These are phyloP conservation scores for Plagiodera versicolora DNA, from an alignment of 2,888 invertebrate species.

Conservation along the genomic window DNA sequence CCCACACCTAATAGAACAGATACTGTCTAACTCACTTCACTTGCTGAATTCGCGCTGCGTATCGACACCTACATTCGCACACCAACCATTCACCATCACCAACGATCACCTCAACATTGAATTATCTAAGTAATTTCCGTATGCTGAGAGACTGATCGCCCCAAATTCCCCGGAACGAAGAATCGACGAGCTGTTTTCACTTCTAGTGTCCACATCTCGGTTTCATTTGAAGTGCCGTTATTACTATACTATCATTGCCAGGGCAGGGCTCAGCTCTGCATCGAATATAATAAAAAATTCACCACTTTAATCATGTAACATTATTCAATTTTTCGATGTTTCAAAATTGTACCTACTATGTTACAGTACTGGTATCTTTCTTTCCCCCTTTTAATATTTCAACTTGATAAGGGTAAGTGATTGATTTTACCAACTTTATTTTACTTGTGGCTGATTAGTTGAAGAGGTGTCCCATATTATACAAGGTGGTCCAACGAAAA, in stretches of 20 bases:
- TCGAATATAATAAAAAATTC: no score
- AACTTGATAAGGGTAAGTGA: no score
- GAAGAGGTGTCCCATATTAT: no score
- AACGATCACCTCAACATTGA: constrained; percentile 19
- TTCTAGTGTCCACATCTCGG: constrained; percentile 21
- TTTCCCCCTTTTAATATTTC: no score
- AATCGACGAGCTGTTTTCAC: constrained; percentile 21
- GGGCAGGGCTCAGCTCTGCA: background rate
- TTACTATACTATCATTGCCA: background rate
- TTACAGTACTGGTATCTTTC: no score
- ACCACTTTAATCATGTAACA: no score
- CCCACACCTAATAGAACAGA: background rate
- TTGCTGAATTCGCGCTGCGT: background rate
- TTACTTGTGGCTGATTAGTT: no score
- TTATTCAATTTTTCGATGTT: no score
- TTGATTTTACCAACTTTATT: no score
- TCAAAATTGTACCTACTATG: no score
- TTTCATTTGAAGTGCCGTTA: constrained; percentile 19
- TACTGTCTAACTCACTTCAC: no score
- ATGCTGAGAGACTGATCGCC: constrained; percentile 6
- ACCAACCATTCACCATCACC: background rate
- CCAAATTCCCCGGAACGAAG: constrained; percentile 19
- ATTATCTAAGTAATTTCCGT: background rate
- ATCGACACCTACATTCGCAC: background rate
- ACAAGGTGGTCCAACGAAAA: no score